These are phyloP conservation scores for Discoglossus pictus DNA, from an alignment of 2,797 vertebrate species.

Conservation along the genomic window DNA sequence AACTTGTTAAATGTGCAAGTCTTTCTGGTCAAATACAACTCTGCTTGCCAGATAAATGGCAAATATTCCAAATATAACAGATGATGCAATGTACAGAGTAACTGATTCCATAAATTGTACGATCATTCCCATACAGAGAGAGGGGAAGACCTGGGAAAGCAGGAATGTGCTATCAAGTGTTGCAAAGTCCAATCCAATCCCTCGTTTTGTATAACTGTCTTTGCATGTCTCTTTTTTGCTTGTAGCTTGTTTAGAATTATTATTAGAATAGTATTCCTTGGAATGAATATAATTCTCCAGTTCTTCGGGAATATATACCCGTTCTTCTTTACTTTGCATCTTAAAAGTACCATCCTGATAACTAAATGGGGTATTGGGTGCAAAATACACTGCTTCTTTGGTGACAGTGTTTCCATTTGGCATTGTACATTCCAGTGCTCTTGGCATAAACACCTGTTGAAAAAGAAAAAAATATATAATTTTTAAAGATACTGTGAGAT, in stretches of 20 bases:
- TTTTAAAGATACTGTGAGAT: not conserved
- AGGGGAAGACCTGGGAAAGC: conserved; percentile 83
- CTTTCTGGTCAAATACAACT: conserved; percentile 75
- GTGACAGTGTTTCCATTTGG: conserved; percentile 60
- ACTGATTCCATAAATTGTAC: conserved; percentile 80
- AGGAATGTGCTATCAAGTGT: conserved; percentile 84
- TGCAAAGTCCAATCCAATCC: conserved; percentile 83
- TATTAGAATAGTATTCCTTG: conserved; percentile 59
- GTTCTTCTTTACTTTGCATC: conserved; percentile 29
- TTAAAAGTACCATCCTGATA: conserved; percentile 43
- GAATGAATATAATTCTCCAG: conserved; percentile 54
- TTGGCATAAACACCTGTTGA: conserved; percentile 53
- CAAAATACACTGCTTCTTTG: conserved; percentile 63
- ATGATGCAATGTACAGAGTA: conserved; percentile 77
- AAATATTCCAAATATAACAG: conserved; percentile 72
- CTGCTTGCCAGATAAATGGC: conserved; percentile 78
- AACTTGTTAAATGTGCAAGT: conserved; percentile 60
- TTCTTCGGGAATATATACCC: conserved; percentile 58
- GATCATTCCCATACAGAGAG: conserved; percentile 77
- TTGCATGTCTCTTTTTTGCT: conserved; percentile 31
- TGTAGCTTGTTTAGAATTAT: conserved; percentile 60
- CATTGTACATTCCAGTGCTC: conserved; percentile 52
- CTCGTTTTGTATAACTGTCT: conserved; percentile 58
- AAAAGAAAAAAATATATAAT: not conserved
- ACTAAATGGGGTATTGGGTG: conserved; percentile 57